These are phyloP conservation scores for Ammospiza caudacuta DNA, from an alignment of 2,113 vertebrate genomes.

Conservation along the genomic window DNA sequence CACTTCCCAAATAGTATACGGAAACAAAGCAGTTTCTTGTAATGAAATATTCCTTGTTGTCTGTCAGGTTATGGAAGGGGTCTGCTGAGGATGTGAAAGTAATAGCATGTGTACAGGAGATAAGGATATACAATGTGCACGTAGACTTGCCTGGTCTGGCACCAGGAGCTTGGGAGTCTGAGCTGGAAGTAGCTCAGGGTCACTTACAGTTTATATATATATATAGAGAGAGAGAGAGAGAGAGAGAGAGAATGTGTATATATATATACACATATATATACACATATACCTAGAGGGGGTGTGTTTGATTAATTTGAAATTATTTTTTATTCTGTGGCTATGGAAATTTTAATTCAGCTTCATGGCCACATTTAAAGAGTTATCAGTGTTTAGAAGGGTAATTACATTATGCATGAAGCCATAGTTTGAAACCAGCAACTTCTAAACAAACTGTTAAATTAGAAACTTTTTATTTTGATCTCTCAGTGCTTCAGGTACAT, in stretches of 20 bases:
- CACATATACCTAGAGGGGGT: fast-evolving
- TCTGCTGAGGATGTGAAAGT: not conserved
- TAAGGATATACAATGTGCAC: fast-evolving
- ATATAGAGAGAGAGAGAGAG: no score
- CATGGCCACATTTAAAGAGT: not conserved
- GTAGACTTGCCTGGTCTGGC: not conserved
- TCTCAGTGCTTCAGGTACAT: not conserved
- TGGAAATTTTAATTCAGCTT: not conserved
- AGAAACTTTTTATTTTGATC: not conserved
- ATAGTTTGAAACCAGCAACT: not conserved
- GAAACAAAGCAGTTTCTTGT: slow-evolving; percentile 8
- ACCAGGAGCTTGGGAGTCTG: not conserved
- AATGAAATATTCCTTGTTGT: not conserved
- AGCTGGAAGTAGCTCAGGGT: not conserved
- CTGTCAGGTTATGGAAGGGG: not conserved
- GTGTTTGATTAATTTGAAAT: not conserved
- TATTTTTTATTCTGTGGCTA: not conserved
- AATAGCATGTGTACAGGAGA: not conserved
- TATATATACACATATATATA: fast-evolving
- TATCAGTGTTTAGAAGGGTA: not conserved
- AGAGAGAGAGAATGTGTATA: not conserved
- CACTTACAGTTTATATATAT: not conserved
- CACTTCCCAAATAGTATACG: not conserved
- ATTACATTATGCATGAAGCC: not conserved
- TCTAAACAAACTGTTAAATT: not conserved